These are phyloP conservation scores for Plagodis pulveraria DNA, from an alignment of 2,888 invertebrate species.

Conservation along the genomic window DNA sequence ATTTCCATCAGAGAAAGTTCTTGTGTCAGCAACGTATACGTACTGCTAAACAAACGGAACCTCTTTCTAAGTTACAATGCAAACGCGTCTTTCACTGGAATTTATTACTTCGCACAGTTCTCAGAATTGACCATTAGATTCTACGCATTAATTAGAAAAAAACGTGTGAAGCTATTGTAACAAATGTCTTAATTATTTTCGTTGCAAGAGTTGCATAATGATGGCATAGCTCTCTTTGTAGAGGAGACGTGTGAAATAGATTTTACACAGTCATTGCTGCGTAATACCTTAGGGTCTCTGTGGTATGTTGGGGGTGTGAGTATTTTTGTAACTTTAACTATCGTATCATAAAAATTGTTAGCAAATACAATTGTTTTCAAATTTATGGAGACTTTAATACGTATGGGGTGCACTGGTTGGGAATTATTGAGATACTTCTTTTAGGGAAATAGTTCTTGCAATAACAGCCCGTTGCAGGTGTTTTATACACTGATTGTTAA, in stretches of 20 bases:
- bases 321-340: too few relatives aligned
- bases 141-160: conserved; percentile 28
- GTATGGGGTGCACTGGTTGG: too few relatives aligned
- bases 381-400: too few relatives aligned
- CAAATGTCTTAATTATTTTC: conserved; percentile 36
- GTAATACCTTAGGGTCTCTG: conserved; percentile 8
- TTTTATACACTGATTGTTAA: too few relatives aligned
- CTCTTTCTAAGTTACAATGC: conserved; percentile 4
- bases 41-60: background rate
- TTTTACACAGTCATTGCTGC: conserved; percentile 38
- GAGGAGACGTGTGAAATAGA: conserved; percentile 38
- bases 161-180: conserved; percentile 39
- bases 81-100: conserved; percentile 10
- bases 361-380: too few relatives aligned
- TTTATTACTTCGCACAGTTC: conserved; percentile 17
- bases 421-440: too few relatives aligned
- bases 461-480: too few relatives aligned
- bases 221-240: conserved; percentile 40
- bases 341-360: too few relatives aligned
- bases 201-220: conserved; percentile 39
- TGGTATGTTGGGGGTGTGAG: too few relatives aligned
- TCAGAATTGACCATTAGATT: conserved; percentile 19
- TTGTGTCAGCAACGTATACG: background rate
- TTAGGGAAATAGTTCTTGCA: too few relatives aligned
- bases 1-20: conserved; percentile 13